A percentile compares a stretch with the other conserved stretches of the same genome.
Evolutionary conservation across 2,888 invertebrate genomes (phyloP).

Genomic region (Ormia ochracea): DNA sequence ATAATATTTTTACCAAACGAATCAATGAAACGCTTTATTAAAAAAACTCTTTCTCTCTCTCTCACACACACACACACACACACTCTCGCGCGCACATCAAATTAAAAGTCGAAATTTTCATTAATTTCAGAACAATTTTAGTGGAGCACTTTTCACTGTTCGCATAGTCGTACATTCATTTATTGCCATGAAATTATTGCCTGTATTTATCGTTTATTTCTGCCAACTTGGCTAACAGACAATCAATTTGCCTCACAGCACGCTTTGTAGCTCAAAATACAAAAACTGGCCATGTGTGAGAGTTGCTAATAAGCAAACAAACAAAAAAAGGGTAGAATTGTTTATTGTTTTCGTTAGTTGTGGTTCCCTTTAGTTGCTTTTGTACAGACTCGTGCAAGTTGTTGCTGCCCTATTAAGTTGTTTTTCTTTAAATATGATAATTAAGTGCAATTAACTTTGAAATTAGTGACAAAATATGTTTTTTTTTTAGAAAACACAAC

Average conservation of each 20-base stretch:
- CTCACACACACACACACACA: too few relatives aligned
- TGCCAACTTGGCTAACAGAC: slow-evolving; percentile 47
- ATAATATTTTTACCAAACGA: neutral
- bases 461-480: too few relatives aligned
- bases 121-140: too few relatives aligned
- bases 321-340: neutral
- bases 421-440: too few relatives aligned
- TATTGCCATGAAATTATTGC: neutral
- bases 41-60: neutral
- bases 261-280: slow-evolving; percentile 16
- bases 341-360: neutral
- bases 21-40: neutral
- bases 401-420: too few relatives aligned
- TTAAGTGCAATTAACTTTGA: too few relatives aligned
- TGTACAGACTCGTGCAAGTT: too few relatives aligned
- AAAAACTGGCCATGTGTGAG: neutral
- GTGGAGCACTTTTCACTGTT: too few relatives aligned
- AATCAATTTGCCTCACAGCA: slow-evolving; percentile 49
- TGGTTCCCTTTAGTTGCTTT: neutral
- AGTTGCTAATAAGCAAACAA: neutral
- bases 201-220: slow-evolving; percentile 48
- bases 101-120: too few relatives aligned
- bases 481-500: too few relatives aligned
- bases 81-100: too few relatives aligned
- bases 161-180: too few relatives aligned